phyloP scores from a whole-genome alignment of 2,797 vertebrate genomes.

The Anomalospiza imberbis region DNA sequence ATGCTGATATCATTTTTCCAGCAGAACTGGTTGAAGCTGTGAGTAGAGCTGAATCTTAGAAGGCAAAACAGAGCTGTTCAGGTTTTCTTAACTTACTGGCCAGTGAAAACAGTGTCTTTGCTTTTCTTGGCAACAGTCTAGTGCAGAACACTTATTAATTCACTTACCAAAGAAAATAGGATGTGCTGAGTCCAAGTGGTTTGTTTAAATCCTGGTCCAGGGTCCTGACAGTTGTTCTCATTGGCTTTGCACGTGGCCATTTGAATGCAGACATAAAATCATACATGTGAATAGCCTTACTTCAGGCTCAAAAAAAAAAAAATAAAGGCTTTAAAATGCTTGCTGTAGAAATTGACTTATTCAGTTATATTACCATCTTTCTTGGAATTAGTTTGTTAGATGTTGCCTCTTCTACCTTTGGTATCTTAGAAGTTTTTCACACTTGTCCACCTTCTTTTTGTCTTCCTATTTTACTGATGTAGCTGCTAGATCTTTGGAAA shows the following conservation, averaged over 20 bases:
- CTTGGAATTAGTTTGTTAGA: background rate
- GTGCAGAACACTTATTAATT: background rate
- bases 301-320: background rate
- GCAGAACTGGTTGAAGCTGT: background rate
- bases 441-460: background rate
- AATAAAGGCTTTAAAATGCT: background rate
- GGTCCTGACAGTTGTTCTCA: background rate
- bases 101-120: conserved; percentile 5
- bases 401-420: background rate
- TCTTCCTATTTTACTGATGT: background rate
- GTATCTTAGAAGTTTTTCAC: background rate
- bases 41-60: background rate
- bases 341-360: background rate
- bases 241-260: background rate
- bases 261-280: background rate
- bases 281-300: background rate
- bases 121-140: conserved; percentile 14
- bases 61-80: background rate
- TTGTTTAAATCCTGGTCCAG: background rate
- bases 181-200: background rate
- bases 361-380: background rate
- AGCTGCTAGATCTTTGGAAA: background rate
- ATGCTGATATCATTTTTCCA: background rate
- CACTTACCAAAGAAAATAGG: conserved; percentile 32
- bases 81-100: background rate